Evolutionary conservation across 35 echinoderm and acorn worm species (phyloP).

Genomic region (Amphiura filiformis): DNA sequence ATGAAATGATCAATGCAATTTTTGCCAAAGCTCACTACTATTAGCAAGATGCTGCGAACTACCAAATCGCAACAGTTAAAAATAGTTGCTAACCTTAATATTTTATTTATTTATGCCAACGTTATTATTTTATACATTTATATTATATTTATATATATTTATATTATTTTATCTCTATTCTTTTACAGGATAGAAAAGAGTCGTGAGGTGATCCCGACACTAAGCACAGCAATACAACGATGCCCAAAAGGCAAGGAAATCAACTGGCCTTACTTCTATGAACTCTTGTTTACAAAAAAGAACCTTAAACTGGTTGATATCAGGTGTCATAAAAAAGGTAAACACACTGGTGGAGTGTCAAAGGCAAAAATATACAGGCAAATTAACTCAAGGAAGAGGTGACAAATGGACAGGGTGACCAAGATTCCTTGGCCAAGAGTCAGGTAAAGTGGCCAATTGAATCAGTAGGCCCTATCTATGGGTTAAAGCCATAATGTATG

Average conservation of each 20-base stretch:
- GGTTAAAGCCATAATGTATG: too few relatives aligned
- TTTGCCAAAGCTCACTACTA: too few relatives aligned
- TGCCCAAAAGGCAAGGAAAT: conserved; percentile 15
- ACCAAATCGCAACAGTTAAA: too few relatives aligned
- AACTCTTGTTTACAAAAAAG: conserved; percentile 36
- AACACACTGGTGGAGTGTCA: background rate
- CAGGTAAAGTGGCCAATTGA: too few relatives aligned
- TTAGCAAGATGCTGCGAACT: too few relatives aligned
- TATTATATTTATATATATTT: background rate
- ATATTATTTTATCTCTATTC: background rate
- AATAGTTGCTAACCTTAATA: too few relatives aligned
- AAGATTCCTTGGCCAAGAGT: too few relatives aligned
- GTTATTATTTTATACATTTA: background rate
- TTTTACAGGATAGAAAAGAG: conserved; percentile 41
- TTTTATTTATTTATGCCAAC: too few relatives aligned
- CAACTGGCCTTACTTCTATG: conserved; percentile 34
- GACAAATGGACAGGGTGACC: too few relatives aligned
- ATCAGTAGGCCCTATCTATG: too few relatives aligned
- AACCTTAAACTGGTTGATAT: conserved; percentile 51
- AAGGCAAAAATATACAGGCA: background rate
- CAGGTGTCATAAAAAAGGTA: conserved; percentile 39
- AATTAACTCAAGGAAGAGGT: background rate
- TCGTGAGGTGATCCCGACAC: conserved; percentile 15
- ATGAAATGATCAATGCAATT: too few relatives aligned
- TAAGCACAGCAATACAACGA: background rate